These are phyloP conservation scores for Cavia aperea DNA, from an alignment of 2,113 vertebrate species.

Conservation along the genomic window DNA sequence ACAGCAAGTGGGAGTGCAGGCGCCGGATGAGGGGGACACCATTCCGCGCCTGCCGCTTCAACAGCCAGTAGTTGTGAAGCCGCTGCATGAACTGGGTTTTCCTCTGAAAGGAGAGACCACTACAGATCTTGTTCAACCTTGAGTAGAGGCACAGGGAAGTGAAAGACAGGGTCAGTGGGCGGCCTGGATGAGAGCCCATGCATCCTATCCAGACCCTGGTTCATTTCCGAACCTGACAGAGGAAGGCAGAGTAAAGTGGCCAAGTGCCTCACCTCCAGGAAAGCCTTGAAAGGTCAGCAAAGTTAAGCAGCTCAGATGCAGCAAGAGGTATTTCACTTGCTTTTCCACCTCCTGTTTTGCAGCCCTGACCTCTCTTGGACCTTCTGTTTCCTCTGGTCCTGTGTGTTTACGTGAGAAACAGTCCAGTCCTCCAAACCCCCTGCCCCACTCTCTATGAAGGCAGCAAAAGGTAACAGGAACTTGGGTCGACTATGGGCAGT, in stretches of 20 bases:
- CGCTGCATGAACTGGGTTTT: slow-evolving; percentile 97
- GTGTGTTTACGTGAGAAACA: not conserved
- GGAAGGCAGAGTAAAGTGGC: slow-evolving; percentile 3
- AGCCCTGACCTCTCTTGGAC: not conserved
- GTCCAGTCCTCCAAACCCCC: not conserved
- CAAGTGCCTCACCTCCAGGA: slow-evolving; percentile 40
- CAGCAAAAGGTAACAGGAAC: slow-evolving; percentile 36
- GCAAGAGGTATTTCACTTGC: not conserved
- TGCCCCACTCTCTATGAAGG: not conserved
- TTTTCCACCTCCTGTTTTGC: not conserved
- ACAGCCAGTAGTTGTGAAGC: slow-evolving; percentile 95
- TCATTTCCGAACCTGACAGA: slow-evolving; percentile 33
- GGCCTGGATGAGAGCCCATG: not conserved
- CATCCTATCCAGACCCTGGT: slow-evolving; percentile 10
- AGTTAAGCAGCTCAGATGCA: slow-evolving; percentile 54
- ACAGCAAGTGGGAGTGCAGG: slow-evolving; percentile 88
- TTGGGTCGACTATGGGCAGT: not conserved
- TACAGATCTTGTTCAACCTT: slow-evolving; percentile 95
- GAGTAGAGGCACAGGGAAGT: slow-evolving; percentile 65
- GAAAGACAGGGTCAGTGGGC: slow-evolving; percentile 57
- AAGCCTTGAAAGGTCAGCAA: slow-evolving; percentile 36
- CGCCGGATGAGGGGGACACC: slow-evolving; percentile 92
- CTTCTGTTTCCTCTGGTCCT: not conserved
- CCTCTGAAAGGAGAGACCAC: slow-evolving; percentile 89
- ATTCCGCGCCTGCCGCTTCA: slow-evolving; percentile 94